Evolutionary conservation across 1,140 invertebrate genomes (phyloP).

Genomic region (Pararge aegeria): DNA sequence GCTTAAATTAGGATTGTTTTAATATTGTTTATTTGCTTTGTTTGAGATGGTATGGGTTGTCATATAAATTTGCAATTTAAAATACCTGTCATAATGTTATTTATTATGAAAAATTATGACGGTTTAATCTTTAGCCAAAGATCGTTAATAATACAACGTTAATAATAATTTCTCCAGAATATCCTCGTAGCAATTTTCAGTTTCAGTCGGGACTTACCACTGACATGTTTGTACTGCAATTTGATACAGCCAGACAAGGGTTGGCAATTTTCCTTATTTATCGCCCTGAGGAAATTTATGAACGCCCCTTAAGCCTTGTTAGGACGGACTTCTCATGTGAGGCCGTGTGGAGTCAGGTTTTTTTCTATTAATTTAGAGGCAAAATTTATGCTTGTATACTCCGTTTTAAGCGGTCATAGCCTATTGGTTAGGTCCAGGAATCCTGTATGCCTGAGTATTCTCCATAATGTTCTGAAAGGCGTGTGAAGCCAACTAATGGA

Average conservation of each 20-base stretch:
- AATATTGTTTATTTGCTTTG: too few species aligned
- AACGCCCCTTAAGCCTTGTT: slow-evolving; percentile 39
- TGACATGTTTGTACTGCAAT: slow-evolving; percentile 41
- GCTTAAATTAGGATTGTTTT: too few species aligned
- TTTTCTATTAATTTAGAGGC: slow-evolving; percentile 31
- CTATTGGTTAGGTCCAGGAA: neutral
- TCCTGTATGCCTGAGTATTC: too few species aligned
- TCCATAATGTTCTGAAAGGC: too few species aligned
- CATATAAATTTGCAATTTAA: too few species aligned
- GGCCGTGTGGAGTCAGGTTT: slow-evolving; percentile 26
- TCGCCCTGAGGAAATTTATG: slow-evolving; percentile 40
- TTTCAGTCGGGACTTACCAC: slow-evolving; percentile 18
- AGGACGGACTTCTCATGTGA: slow-evolving; percentile 29
- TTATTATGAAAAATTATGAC: too few species aligned
- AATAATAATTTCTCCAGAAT: neutral
- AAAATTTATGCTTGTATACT: neutral
- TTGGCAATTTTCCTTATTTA: slow-evolving; percentile 46
- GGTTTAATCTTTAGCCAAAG: neutral
- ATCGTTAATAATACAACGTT: neutral
- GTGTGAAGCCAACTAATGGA: too few species aligned
- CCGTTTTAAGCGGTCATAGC: neutral
- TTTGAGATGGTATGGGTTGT: too few species aligned
- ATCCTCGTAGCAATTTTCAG: slow-evolving; percentile 25
- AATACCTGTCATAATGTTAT: too few species aligned
- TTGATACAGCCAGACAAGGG: slow-evolving; percentile 40